Base-by-base conservation (phyloP, 2,113 vertebrate species). In the Camelus bactrianus region DNA sequence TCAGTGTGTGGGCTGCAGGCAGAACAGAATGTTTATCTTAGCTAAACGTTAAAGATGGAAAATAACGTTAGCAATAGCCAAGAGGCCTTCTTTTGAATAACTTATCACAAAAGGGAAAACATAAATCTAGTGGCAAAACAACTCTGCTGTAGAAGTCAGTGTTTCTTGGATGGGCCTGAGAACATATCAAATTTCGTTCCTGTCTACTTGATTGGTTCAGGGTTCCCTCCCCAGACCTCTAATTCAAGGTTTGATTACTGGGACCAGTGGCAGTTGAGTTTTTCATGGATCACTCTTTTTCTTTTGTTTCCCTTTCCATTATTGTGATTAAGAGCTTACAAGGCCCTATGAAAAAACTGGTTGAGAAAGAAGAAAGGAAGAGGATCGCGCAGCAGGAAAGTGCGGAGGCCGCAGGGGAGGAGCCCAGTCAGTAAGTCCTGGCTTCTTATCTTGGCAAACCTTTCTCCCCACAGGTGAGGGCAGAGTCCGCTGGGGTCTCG, bases 401-500 rank as follows among this genome's bases (percentile, higher is more conserved):
- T 5, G 96, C 58, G 17, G 97, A 97, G 88, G 96, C 96, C 24
- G 14, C 38, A 14, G 83, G 93, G 58, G 98, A 98, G 89, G 95
- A 98, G 76, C 98, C 99, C 0, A 98, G 98, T 84, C 99, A 99
- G 99, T 99, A 98, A 99, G 99, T 99, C 81, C 19, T 1, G 2
- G 12, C 16, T 16, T 4, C 17, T 38, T 54, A 12, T n/a, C 46
- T 16, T 26, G 28, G 54, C 56, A 42, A 1, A 8, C 64, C n/a
- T 72, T 38, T 38, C 50, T 54, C 58, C 52, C 62, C 83, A 30
- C 8, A 35, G n/a, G 52, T 17, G 5, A 70, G 46, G 80, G 46
- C 6, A 28, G 0, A 26, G 32, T 50, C 48, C 19, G 8, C 8
- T 6, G 14, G 91, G n/a, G 54, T 26, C 67, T 79, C n/a, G 1